phyloP scores from a whole-genome alignment of 1,140 invertebrate species.

The Drosophila kanapiae region DNA sequence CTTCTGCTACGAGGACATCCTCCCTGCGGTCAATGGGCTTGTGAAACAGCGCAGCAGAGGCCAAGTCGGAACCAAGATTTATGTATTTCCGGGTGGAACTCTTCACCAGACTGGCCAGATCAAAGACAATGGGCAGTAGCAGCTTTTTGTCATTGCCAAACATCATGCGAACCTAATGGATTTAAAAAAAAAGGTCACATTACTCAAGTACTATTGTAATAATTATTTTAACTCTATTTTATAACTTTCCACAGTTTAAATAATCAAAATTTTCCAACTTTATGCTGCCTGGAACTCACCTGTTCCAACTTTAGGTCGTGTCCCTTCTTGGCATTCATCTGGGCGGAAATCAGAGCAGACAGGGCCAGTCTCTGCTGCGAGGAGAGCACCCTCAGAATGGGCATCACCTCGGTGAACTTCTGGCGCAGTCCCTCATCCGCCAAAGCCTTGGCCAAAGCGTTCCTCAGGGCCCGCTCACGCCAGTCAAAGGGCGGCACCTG shows the following conservation, averaged over 20 bases:
- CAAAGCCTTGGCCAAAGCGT: constrained; percentile 73
- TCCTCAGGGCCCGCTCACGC: constrained; percentile 85
- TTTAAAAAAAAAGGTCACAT: too few relatives aligned
- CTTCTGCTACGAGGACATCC: constrained; percentile 48
- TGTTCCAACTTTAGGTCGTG: constrained; percentile 86
- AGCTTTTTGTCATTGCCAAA: constrained; percentile 87
- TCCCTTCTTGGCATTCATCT: constrained; percentile 86
- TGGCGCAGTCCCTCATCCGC: constrained; percentile 67
- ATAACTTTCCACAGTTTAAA: neutral
- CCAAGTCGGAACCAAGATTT: constrained; percentile 84
- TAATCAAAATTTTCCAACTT: too few relatives aligned
- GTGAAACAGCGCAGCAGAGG: constrained; percentile 62
- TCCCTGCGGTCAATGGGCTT: constrained; percentile 43
- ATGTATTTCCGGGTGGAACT: constrained; percentile 85
- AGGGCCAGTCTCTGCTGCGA: constrained; percentile 87
- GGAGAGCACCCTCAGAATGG: constrained; percentile 88
- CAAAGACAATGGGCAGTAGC: constrained; percentile 88
- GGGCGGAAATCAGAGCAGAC: constrained; percentile 88
- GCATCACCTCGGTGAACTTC: constrained; percentile 87
- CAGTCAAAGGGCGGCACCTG: constrained; percentile 67
- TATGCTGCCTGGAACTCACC: constrained; percentile 72
- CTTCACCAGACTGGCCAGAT: constrained; percentile 88
- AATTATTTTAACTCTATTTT: too few relatives aligned
- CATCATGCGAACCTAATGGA: constrained; percentile 86
- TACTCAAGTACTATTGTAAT: too few relatives aligned